Conservation (phyloP, 2,113 vertebrate species). For the Caretta caretta region DNA sequence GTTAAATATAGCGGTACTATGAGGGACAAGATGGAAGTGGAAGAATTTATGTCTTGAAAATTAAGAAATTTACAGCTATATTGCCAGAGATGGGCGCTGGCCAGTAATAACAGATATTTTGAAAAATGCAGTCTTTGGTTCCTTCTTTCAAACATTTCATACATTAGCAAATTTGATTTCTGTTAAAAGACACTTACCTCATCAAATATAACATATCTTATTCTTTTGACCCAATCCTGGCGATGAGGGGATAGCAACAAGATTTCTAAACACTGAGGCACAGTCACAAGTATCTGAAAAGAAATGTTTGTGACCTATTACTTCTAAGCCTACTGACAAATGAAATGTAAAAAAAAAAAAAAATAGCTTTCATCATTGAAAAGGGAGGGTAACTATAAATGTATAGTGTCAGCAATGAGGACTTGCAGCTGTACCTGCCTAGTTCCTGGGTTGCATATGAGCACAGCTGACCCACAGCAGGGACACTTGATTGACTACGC, state of each 20-base stretch:
- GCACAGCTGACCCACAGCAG: neutral
- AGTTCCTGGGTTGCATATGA: neutral
- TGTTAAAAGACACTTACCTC: slow-evolving; percentile 64
- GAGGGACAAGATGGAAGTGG: neutral
- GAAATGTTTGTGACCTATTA: neutral
- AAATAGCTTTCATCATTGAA: neutral
- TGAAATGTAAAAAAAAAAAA: neutral
- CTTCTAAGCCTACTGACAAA: neutral
- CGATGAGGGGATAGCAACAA: slow-evolving; percentile 68
- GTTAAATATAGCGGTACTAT: neutral
- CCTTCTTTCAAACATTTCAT: neutral
- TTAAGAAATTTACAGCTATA: neutral
- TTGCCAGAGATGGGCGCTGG: neutral
- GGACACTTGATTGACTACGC: neutral
- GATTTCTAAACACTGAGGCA: slow-evolving; percentile 78
- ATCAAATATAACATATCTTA: slow-evolving; percentile 78
- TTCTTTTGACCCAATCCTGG: slow-evolving; percentile 72
- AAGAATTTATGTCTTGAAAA: neutral
- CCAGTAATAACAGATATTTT: neutral
- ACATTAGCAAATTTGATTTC: neutral
- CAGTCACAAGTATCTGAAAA: slow-evolving; percentile 71
- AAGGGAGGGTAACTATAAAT: neutral
- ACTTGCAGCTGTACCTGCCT: neutral
- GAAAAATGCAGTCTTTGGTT: neutral
- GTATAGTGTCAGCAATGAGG: neutral